Evolutionary conservation across 1,140 invertebrate genomes (phyloP), one percentile per base, ranked within the genome.

Genomic region (Megalopta genalis): DNA sequence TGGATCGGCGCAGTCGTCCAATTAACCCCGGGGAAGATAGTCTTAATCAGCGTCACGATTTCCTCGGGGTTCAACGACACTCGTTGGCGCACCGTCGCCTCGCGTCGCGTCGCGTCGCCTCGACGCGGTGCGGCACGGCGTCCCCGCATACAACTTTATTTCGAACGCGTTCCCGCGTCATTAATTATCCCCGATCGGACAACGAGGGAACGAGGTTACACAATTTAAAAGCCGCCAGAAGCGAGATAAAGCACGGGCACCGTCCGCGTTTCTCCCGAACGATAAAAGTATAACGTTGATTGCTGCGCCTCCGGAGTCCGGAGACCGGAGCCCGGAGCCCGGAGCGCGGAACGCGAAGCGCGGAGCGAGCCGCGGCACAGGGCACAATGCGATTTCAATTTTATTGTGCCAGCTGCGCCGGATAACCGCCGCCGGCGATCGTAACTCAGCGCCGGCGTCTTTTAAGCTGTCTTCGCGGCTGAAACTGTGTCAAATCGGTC

Each of bases 341-440:
- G 77, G 75, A 84, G 81, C 64, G 77, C n/a, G n/a, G n/a, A n/a
- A n/a, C n/a, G n/a, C 32, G 32, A 4, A 32, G 32, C 32, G 1
- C 32, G 32, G 4, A 32, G 32, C 32, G 75, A 84, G 81, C 64
- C n/a, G 77, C 82, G 16, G 14, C 54, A 14, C 72, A 79, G 77
- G 73, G 83, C 80, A 91, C 90, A 92, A 91, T 89, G 81, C 88
- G 90, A 89, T 88, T 90, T 89, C 86, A 90, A 91, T 91, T 91
- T 91, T 91, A 91, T 91, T 91, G 84, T 86, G 83, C 87, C 90
- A 91, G 89, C 90, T 90, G 90, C 90, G 84, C 68, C 75, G 80
- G 87, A 89, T 89, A 88, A 90, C 84, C 84, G 88, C 80, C 70
- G 80, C 27, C 67, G 63, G 72, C 73, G 83, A 72, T 82, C 88